Conservation (phyloP, 2,797 vertebrate genomes). For the Muraenolepis orangiensis region DNA sequence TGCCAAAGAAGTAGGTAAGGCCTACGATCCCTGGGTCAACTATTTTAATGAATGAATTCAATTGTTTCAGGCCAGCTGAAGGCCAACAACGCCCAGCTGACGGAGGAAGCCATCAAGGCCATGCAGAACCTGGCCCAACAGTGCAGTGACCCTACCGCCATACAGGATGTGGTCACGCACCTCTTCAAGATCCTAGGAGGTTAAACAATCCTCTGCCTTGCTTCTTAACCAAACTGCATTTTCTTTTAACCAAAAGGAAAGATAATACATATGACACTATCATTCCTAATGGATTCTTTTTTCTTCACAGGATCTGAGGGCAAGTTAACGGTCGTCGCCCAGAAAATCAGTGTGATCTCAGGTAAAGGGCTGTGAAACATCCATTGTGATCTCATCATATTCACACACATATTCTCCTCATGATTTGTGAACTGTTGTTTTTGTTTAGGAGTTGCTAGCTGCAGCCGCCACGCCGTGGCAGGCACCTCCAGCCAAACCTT, state of each 20-base stretch:
- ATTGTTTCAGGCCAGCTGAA: constrained; percentile 85
- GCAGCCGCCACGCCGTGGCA: constrained; percentile 89
- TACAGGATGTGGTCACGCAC: constrained; percentile 84
- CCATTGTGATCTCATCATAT: not conserved
- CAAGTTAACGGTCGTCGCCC: constrained; percentile 89
- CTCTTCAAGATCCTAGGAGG: constrained; percentile 93
- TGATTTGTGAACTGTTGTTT: not conserved
- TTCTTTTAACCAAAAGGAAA: not conserved
- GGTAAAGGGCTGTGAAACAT: constrained; percentile 69
- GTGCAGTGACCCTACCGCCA: constrained; percentile 85
- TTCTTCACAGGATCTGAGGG: constrained; percentile 87
- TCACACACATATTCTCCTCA: not conserved
- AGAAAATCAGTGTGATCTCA: constrained; percentile 95
- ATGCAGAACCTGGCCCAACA: constrained; percentile 88
- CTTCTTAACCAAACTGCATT: not conserved
- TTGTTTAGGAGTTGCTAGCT: constrained; percentile 85
- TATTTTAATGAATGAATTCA: not conserved
- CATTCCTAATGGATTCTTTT: not conserved
- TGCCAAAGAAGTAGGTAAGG: no score
- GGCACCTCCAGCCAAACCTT: constrained; percentile 88
- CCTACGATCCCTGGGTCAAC: not conserved
- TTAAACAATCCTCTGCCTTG: constrained; percentile 48
- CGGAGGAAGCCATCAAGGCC: constrained; percentile 89
- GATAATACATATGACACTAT: not conserved
- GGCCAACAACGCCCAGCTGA: constrained; percentile 88